Evolutionary conservation across 2,113 vertebrate genomes (phyloP).

Genomic region (human (Homo sapiens)): DNA sequence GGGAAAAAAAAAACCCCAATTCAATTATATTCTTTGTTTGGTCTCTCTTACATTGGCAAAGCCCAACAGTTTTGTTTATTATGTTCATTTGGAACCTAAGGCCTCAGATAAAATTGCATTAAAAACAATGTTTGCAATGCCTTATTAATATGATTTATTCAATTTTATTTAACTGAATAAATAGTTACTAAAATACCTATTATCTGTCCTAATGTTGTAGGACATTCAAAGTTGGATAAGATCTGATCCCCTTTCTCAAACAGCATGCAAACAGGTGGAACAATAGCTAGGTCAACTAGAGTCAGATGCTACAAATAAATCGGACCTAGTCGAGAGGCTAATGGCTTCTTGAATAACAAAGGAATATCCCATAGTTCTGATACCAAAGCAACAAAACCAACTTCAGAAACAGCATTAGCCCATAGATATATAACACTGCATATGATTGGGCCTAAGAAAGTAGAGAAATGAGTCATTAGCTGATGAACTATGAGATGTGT

Average conservation of each 20-base stretch:
- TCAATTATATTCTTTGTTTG: not conserved
- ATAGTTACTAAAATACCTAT: not conserved
- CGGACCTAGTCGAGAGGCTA: not conserved
- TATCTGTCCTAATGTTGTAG: not conserved
- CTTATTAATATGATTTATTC: not conserved
- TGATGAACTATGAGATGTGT: not conserved
- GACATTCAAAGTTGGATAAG: not conserved
- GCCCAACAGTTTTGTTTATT: not conserved
- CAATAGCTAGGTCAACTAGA: not conserved
- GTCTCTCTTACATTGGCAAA: not conserved
- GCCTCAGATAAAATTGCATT: not conserved
- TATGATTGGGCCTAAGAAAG: not conserved
- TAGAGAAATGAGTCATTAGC: not conserved
- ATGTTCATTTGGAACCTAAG: not conserved
- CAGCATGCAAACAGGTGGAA: not conserved
- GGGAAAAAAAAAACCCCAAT: not conserved
- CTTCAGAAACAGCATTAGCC: not conserved
- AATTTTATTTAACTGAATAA: constrained; percentile 2
- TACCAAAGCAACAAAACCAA: not conserved
- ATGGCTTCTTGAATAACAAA: not conserved
- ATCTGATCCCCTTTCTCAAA: not conserved
- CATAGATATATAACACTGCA: not conserved
- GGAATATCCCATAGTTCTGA: not conserved
- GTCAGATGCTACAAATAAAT: not conserved
- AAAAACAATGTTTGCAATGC: not conserved